A percentile compares a stretch with the other conserved stretches of the same genome.
Conservation (phyloP, 2,113 vertebrate species). For the Colossoma macropomum region DNA sequence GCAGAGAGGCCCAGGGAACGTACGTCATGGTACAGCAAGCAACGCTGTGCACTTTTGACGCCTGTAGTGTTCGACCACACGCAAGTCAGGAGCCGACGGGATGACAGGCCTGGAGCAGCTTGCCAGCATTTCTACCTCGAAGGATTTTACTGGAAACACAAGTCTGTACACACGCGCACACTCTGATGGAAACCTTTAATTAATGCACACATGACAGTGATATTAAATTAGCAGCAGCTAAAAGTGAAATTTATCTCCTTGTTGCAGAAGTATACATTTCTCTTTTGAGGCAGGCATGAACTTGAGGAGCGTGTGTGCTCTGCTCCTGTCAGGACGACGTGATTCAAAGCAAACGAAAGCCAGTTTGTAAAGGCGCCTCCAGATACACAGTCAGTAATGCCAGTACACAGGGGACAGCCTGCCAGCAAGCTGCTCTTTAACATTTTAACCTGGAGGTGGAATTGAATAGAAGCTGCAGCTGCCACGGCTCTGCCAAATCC, state of each 20-base stretch:
- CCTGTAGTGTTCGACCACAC: constrained; percentile 60
- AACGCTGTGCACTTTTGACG: constrained; percentile 43
- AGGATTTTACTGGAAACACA: constrained; percentile 50
- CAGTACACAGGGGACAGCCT: constrained; percentile 57
- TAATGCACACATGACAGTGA: constrained; percentile 61
- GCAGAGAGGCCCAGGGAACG: constrained; percentile 18
- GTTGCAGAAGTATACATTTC: constrained; percentile 42
- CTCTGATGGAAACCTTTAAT: constrained; percentile 42
- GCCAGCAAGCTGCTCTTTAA: constrained; percentile 36
- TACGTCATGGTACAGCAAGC: constrained; percentile 31
- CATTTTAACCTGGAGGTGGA: constrained; percentile 11
- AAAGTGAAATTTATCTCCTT: constrained; percentile 56
- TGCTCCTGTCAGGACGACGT: constrained; percentile 60
- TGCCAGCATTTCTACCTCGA: background rate
- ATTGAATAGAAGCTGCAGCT: background rate
- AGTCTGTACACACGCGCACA: constrained; percentile 44
- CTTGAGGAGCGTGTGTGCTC: constrained; percentile 57
- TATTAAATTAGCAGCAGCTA: constrained; percentile 64
- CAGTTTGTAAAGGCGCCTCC: constrained; percentile 56
- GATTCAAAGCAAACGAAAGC: constrained; percentile 57
- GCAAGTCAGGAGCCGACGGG: constrained; percentile 36
- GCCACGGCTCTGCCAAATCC: background rate
- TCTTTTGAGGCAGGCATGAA: constrained; percentile 61
- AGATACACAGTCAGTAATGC: constrained; percentile 55
- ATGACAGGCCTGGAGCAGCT: constrained; percentile 54